Base-by-base conservation (phyloP, 2,113 vertebrate genomes). In the Eolophus roseicapilla region DNA sequence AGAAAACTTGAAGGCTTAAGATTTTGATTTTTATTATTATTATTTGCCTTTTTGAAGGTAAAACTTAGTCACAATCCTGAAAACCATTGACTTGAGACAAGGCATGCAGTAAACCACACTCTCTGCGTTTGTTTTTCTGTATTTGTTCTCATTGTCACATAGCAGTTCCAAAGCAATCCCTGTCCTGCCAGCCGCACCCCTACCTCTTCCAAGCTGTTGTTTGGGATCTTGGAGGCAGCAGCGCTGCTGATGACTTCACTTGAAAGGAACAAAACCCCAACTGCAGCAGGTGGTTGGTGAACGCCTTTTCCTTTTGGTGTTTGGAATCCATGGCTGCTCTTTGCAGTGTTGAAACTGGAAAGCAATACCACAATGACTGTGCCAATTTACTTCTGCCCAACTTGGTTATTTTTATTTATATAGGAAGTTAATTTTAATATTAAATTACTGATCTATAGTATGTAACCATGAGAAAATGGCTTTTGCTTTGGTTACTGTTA, bases 371-470 rank as follows among this genome's bases (percentile, higher is more conserved):
- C 70, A 62, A 74, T 69, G 91, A 97, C 97, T 97, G 97, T 98
- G 98, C 98, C 98, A 98, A 98, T 97, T 93, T 96, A 91, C 80
- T 97, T 97, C 83, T 67, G 92, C 95, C 93, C 93, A 57, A 47
- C 5, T 86, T 91, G 79, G 88, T 47, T 64, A 90, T 96, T 97
- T 96, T 95, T 93, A 93, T 97, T 96, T 96, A 92, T 97, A 88
- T 70, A 94, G 91, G 90, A 96, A 71, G 73, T 97, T 92, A 92
- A 75, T 95, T 68, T 96, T 96, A 87, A 93, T 96, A 43, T 93
- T 92, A 90, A 95, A 53, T 82, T 89, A 64, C 94, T 91, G 86
- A 90, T 94, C 91, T 95, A 39, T 94, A 80, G 70, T 77, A 21
- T 88, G 83, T 95, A 96, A 82, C 86, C 75, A 46, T 44, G 79